phyloP scores from a whole-genome alignment of 2,113 vertebrate genomes.

The Phyllostomus discolor region DNA sequence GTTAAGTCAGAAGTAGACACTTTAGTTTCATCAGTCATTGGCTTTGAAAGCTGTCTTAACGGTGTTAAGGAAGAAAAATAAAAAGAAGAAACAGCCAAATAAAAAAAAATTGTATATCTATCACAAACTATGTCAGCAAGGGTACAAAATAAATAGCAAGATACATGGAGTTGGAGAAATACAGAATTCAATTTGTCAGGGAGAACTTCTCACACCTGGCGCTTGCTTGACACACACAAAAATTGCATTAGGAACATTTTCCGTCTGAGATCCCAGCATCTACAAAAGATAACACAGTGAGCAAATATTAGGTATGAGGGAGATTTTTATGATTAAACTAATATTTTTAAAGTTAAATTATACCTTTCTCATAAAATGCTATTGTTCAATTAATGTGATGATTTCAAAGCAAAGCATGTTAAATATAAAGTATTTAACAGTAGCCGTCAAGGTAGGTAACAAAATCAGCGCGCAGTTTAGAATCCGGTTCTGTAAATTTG shows the following conservation, averaged over 20 bases:
- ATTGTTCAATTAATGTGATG: neutral
- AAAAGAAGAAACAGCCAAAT: constrained; percentile 39
- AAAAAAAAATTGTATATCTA: constrained; percentile 58
- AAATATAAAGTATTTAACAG: neutral
- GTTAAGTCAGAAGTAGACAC: constrained; percentile 52
- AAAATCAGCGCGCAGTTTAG: neutral
- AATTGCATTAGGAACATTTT: constrained; percentile 34
- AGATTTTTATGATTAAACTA: neutral
- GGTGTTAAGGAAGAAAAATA: constrained; percentile 49
- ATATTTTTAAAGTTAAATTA: neutral
- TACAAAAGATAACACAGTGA: neutral
- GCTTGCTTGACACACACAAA: constrained; percentile 37
- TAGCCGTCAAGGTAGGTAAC: too few relatives aligned
- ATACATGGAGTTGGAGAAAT: neutral
- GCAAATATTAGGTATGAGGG: neutral
- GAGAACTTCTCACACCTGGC: neutral
- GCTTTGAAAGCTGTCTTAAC: constrained; percentile 65
- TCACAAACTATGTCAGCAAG: constrained; percentile 32
- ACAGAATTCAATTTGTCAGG: constrained; percentile 46
- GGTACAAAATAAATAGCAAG: constrained; percentile 42
- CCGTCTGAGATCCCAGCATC: neutral
- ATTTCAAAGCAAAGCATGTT: neutral
- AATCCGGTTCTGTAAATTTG: neutral
- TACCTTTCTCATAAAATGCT: neutral
- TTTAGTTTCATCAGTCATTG: constrained; percentile 72